Evolutionary conservation across 2,113 vertebrate genomes (phyloP).

Genomic region (Hystrix cristata): DNA sequence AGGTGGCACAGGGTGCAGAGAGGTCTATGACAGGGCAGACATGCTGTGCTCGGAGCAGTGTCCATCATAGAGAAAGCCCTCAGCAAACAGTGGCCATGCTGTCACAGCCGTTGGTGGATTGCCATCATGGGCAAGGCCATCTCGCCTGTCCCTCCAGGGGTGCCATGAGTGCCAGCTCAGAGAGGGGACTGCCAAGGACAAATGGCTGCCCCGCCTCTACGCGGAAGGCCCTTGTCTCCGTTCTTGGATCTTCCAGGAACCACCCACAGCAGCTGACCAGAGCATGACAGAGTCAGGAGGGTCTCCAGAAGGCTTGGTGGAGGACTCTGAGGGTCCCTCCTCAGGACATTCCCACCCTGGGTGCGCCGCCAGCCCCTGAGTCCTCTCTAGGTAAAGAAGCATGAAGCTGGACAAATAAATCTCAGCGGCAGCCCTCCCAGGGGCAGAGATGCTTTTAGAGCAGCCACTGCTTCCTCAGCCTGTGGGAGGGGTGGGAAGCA

Average conservation of each 20-base stretch:
- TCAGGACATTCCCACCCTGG: not conserved
- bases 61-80: fast-evolving
- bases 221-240: not conserved
- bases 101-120: fast-evolving
- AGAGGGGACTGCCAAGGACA: not conserved
- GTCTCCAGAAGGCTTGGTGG: not conserved
- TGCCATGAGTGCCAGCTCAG: not conserved
- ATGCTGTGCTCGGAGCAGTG: not conserved
- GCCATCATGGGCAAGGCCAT: not conserved
- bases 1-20: fast-evolving
- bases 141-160: not conserved
- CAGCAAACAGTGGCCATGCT: not conserved
- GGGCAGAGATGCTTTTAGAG: conserved; percentile 35
- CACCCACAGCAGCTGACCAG: not conserved
- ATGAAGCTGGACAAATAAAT: not conserved
- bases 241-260: not conserved
- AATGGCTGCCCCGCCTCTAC: not conserved
- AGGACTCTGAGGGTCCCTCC: not conserved
- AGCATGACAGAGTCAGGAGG: not conserved
- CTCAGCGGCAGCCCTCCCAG: not conserved
- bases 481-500: not conserved
- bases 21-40: not conserved
- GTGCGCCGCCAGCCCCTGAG: not conserved
- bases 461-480: not conserved
- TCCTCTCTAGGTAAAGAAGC: not conserved